Base-by-base conservation (phyloP, 2,888 invertebrate species). In the Philopedon plagiatum region DNA sequence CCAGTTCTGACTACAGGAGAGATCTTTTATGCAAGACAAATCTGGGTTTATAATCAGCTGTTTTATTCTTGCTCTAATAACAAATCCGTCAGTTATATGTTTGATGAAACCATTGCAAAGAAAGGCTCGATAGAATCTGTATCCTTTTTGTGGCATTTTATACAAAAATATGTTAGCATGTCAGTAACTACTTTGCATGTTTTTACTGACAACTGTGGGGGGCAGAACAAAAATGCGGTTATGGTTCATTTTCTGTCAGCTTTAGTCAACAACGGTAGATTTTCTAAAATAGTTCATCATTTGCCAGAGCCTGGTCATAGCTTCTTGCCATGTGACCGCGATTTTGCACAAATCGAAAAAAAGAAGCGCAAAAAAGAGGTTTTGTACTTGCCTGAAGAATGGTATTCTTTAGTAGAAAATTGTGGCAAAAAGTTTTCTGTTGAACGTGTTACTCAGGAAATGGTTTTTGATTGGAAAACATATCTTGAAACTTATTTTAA, bases 351-450 rank as follows among this genome's bases (percentile, higher is more conserved):
- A n/a, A n/a, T n/a, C n/a, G n/a, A n/a, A n/a, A n/a, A n/a, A n/a
- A n/a, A n/a, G n/a, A n/a, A n/a, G n/a, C n/a, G n/a, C n/a, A n/a
- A n/a, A 49, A 71, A 75, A 62, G 66, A 75, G 34, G 5, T 71
- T 11, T 34, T 74, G 26, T 74, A 74, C 58, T 32, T 64, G 9
- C 74, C 75, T 34, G 69, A 73, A 46, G 73, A 74, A 60, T 74
- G 74, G 72, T 72, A 66, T 66, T 58, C 54, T 15, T 57, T 73
- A 37, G 72, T 74, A 8, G 60, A 73, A 57, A 72, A 26, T 29
- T 65, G 69, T 63, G 69, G 72, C 21, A 75, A 71, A 64, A 74
- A 76, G 41, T 75, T 71, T 15, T 37, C 44, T 9, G 65, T 73
- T 0, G 69, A 60, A 62, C 23, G 61, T 4, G 69, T 73, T 21